A percentile compares a stretch with the other conserved stretches of the same genome.
Evolutionary conservation across 2,113 vertebrate species (phyloP).

Genomic region (Sphyrna mokarran): DNA sequence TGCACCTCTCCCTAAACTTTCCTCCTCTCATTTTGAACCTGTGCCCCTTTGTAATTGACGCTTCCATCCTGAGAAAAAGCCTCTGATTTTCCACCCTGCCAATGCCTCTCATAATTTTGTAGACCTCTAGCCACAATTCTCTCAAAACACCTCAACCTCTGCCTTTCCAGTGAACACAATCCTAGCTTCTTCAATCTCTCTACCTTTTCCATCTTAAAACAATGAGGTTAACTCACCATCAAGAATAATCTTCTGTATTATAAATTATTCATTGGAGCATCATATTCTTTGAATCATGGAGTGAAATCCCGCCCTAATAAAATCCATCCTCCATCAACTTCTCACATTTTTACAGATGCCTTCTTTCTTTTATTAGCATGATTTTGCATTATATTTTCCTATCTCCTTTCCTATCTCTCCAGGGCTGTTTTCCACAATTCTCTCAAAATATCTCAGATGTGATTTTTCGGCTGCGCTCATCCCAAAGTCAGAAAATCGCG

Average conservation of each 20-base stretch:
- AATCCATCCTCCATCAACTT: neutral
- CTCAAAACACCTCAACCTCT: too few species aligned
- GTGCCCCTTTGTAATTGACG: too few species aligned
- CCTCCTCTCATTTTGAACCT: too few species aligned
- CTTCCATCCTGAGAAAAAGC: too few species aligned
- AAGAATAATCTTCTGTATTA: neutral
- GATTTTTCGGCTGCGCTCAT: too few species aligned
- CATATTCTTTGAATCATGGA: neutral
- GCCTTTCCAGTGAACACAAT: too few species aligned
- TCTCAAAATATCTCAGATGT: neutral
- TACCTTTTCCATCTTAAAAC: neutral
- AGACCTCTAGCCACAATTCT: too few species aligned
- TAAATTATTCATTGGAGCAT: neutral
- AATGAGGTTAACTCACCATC: neutral
- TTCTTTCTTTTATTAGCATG: neutral
- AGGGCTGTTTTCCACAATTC: neutral
- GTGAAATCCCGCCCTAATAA: neutral
- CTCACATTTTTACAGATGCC: neutral
- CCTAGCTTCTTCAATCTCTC: too few species aligned
- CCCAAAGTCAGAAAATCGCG: too few species aligned
- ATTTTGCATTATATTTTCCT: neutral
- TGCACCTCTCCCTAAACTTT: too few species aligned
- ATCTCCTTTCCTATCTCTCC: neutral
- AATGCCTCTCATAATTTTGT: too few species aligned
- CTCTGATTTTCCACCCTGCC: too few species aligned